Evolutionary conservation across 1,140 invertebrate genomes (phyloP).

Genomic region (Teleogryllus occipitalis): DNA sequence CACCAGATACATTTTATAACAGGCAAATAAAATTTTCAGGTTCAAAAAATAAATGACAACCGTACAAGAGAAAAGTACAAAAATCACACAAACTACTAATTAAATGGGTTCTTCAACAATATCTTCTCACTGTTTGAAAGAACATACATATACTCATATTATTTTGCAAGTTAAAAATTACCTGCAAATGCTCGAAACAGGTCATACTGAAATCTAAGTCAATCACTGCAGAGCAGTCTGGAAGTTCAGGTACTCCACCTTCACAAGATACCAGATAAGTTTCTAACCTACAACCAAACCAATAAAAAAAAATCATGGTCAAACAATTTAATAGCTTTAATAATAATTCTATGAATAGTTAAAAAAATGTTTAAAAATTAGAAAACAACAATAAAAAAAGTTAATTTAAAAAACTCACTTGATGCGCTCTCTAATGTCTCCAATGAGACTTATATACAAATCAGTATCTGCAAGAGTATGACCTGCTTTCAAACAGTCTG

Average conservation of each 20-base stretch:
- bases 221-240: constrained; percentile 56
- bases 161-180: constrained; percentile 31
- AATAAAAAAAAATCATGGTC: background rate
- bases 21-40: no score
- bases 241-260: constrained; percentile 30
- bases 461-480: constrained; percentile 53
- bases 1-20: no score
- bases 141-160: no score
- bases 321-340: background rate
- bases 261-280: background rate
- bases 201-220: constrained; percentile 66
- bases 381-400: constrained; percentile 3
- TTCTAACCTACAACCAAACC: background rate
- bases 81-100: no score
- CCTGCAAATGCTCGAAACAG: constrained; percentile 71
- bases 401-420: constrained; percentile 27
- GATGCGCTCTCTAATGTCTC: constrained; percentile 41
- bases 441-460: constrained; percentile 55
- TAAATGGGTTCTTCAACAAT: no score
- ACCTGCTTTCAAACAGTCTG: constrained; percentile 56
- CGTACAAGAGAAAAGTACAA: no score
- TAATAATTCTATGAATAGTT: no score
- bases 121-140: no score
- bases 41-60: no score
- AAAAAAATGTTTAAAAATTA: no score